These are phyloP conservation scores for Ammodramus savannarum DNA, from an alignment of 2,113 vertebrate species.

Conservation along the genomic window DNA sequence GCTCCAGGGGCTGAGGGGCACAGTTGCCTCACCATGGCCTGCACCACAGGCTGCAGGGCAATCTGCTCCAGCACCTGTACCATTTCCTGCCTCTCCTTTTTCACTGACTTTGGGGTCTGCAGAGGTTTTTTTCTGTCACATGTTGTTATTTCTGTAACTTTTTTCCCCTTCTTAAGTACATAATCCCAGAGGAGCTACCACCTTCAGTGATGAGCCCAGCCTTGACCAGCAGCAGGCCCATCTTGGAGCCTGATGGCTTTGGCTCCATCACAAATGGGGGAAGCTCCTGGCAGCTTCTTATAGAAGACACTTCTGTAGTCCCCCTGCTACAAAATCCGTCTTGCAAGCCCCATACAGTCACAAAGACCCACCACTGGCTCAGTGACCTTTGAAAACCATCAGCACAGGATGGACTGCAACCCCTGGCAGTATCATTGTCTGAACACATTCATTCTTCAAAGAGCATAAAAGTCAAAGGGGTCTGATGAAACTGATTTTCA, in stretches of 20 bases:
- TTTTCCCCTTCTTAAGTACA: not conserved
- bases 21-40: not conserved
- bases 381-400: not conserved
- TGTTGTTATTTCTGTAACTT: not conserved
- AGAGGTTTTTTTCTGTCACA: not conserved
- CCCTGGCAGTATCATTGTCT: not conserved
- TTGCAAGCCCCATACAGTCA: not conserved
- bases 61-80: not conserved
- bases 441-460: not conserved
- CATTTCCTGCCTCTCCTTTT: not conserved
- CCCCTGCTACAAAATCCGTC: not conserved
- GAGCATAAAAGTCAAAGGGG: not conserved
- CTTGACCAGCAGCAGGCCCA: fast-evolving
- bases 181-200: not conserved
- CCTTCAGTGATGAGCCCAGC: fast-evolving
- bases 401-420: not conserved
- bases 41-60: not conserved
- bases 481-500: not conserved
- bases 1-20: not conserved
- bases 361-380: not conserved
- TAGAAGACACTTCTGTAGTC: not conserved
- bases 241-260: not conserved
- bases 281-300: not conserved
- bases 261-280: not conserved
- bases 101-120: not conserved